Base-by-base conservation (phyloP, 2,113 vertebrate genomes). In the Tyto alba region DNA sequence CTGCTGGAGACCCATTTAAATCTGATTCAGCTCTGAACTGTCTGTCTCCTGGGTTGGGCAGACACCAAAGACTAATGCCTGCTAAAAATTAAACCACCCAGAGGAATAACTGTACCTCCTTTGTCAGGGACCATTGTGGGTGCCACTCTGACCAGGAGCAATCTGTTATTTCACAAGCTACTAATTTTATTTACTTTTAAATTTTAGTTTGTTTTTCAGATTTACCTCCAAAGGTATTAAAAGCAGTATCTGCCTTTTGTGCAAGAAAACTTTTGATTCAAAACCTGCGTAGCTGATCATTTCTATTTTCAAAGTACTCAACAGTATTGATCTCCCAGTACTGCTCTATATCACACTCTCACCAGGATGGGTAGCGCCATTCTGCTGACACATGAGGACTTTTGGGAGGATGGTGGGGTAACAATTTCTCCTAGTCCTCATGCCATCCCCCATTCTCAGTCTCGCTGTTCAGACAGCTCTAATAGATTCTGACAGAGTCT, bases 341-440 rank as follows among this genome's bases (percentile, higher is more conserved):
- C 25, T 16, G 13, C 36, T 79, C 50, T 15, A 5, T 13, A 14
- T 20, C 67, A 41, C 43, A 20, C 14, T 7, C 43, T 52, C 48
- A 55, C 11, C 21, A 34, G 47, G n/a, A 38, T 2, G 11, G 16
- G 6, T 8, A 63, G 50, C 3, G 2, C n/a, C 6, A 1, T 53
- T 72, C 53, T 32, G 41, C 36, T 60, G 45, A 41, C 17, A n/a
- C 7, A 14, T 1, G 6, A 63, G 57, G 32, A 55, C 53, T 55
- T 9, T 30, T 30, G 26, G 41, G 32, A 89, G 30, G 22, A 47
- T 26, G 17, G n/a, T 38, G 10, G 17, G 41, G 38, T 77, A 88
- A 67, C 14, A 34, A 53, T 47, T 87, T 52, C 53, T 88, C 47
- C n/a, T n/a, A 13, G 34, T 57, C n/a, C n/a, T 85, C 30, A 5